Conservation (phyloP, 2,888 invertebrate genomes). For the Bugula neritina region DNA sequence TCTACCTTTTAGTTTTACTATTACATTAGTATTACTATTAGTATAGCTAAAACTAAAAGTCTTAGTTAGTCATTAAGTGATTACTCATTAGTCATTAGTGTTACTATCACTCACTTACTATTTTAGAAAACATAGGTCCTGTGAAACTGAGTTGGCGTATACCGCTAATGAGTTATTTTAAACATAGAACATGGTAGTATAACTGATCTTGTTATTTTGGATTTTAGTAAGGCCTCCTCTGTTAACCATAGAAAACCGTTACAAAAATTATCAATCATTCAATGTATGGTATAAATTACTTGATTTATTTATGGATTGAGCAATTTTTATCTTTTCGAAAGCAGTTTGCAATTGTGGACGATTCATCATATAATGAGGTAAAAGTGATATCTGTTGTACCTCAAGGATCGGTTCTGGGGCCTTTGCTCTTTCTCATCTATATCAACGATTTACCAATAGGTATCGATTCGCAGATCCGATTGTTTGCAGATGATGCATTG, state of each 20-base stretch:
- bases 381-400: background rate
- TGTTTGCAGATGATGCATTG: constrained; percentile 21
- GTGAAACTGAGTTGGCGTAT: background rate
- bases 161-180: background rate
- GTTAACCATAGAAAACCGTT: background rate
- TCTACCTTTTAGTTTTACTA: too few species aligned
- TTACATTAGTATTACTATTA: too few species aligned
- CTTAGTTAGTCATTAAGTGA: too few species aligned
- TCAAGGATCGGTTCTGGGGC: background rate
- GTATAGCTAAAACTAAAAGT: too few species aligned
- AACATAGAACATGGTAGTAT: background rate
- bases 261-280: background rate
- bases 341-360: constrained; percentile 6
- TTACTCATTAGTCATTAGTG: too few species aligned
- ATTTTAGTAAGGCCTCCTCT: background rate
- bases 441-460: background rate
- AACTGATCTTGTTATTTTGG: constrained; percentile 2
- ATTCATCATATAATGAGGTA: background rate
- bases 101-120: too few species aligned
- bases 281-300: background rate
- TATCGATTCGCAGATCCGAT: background rate
- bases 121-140: too few species aligned
- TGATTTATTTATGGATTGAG: background rate
- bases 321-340: background rate
- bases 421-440: background rate